phyloP scores from a whole-genome alignment of 2,888 invertebrate genomes.

The Spodoptera exigua region DNA sequence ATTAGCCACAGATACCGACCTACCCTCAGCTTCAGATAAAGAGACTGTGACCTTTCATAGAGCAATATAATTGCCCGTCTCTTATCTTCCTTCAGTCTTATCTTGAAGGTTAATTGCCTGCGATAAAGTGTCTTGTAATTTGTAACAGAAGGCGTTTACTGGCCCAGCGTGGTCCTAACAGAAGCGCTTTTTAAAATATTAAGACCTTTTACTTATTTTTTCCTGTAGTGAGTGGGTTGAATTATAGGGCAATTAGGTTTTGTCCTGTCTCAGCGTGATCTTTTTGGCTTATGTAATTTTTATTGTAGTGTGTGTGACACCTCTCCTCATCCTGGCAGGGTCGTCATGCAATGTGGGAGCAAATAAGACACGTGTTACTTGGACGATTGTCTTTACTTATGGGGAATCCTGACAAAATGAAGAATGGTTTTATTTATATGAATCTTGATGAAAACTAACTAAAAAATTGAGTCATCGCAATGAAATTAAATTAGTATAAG shows the following conservation, averaged over 20 bases:
- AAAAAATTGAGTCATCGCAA: no score
- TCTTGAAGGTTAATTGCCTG: slow-evolving; percentile 66
- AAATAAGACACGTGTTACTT: no score
- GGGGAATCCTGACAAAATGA: no score
- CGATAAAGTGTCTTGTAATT: slow-evolving; percentile 64
- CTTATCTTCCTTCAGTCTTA: slow-evolving; percentile 61
- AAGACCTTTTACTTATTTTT: slow-evolving; percentile 22
- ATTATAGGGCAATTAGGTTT: slow-evolving; percentile 5
- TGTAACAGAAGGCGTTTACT: slow-evolving; percentile 53
- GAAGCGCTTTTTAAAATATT: slow-evolving; percentile 42
- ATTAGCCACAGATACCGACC: slow-evolving; percentile 45
- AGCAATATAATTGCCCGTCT: slow-evolving; percentile 60
- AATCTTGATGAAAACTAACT: no score
- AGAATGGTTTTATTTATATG: no score
- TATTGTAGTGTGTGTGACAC: no score
- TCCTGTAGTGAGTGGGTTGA: background rate
- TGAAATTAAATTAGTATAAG: no score
- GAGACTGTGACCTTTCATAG: slow-evolving; percentile 63
- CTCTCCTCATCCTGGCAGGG: no score
- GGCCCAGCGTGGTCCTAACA: slow-evolving; percentile 37
- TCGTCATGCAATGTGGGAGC: no score
- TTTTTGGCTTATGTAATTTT: background rate
- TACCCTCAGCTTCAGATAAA: slow-evolving; percentile 59
- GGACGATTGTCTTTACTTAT: no score
- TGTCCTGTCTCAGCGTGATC: slow-evolving; percentile 1